A percentile compares a stretch with the other conserved stretches of the same genome.
phyloP scores from a whole-genome alignment of 2,797 vertebrate species.

The Chloroceryle amazona region DNA sequence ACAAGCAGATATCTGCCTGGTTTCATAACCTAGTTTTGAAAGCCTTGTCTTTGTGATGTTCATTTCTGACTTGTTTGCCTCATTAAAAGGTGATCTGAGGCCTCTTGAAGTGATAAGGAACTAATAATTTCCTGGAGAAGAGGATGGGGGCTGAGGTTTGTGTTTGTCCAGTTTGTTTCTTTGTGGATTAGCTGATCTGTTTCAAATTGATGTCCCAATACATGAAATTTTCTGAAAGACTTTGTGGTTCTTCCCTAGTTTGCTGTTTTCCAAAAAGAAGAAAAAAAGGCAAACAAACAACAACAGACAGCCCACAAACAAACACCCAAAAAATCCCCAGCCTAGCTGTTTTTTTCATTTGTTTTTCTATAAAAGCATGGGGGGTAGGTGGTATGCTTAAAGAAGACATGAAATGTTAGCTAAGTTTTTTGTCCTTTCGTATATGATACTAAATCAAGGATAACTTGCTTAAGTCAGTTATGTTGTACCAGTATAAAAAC shows the following conservation, averaged over 20 bases:
- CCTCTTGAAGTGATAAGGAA: no score
- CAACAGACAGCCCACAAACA: no score
- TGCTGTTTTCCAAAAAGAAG: not conserved
- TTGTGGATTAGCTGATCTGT: not conserved
- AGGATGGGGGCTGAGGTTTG: not conserved
- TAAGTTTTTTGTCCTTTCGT: not conserved
- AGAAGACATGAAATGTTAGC: not conserved
- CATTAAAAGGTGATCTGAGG: not conserved
- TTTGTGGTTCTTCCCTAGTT: rapidly evolving
- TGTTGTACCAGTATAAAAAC: not conserved
- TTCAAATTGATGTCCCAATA: not conserved
- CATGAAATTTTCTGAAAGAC: not conserved
- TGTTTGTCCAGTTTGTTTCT: rapidly evolving
- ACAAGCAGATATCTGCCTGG: rapidly evolving
- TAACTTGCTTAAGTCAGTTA: not conserved
- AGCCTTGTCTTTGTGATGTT: not conserved
- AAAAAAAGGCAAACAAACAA: no score
- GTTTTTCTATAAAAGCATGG: not conserved
- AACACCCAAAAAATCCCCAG: rapidly evolving
- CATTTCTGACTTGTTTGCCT: rapidly evolving
- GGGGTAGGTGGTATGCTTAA: not conserved
- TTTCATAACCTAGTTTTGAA: not conserved
- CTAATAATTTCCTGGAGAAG: rapidly evolving
- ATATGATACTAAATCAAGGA: not conserved
- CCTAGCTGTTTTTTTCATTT: not conserved